Conservation (phyloP, 2,113 vertebrate genomes). For the Candoia aspera region DNA sequence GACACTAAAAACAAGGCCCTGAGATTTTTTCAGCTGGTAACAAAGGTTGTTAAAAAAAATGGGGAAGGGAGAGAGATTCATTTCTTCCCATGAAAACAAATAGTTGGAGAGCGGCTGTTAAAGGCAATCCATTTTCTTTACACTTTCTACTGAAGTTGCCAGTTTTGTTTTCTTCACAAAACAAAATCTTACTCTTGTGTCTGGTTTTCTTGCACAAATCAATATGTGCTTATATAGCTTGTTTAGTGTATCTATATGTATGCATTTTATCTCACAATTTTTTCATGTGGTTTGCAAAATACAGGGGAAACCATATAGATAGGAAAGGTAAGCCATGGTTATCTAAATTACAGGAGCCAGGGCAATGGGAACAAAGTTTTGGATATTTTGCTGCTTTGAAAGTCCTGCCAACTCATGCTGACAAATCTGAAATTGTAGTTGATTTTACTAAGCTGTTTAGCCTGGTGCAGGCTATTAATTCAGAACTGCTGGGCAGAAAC, state of each 20-base stretch:
- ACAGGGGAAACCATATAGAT: neutral
- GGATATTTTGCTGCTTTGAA: neutral
- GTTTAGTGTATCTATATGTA: fast-evolving
- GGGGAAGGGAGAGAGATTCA: neutral
- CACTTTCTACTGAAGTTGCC: slow-evolving; percentile 20
- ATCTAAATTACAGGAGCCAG: neutral
- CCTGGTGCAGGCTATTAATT: neutral
- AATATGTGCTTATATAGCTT: neutral
- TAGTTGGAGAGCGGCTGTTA: slow-evolving; percentile 21
- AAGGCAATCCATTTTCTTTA: neutral
- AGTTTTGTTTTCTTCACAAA: slow-evolving; percentile 37
- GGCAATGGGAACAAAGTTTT: neutral
- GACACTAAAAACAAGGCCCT: slow-evolving; percentile 18
- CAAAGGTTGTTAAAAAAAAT: slow-evolving; percentile 20
- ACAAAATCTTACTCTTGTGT: neutral
- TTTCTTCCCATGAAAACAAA: slow-evolving; percentile 35
- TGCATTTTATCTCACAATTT: slow-evolving; percentile 3
- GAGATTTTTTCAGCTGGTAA: slow-evolving; percentile 36
- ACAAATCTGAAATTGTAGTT: neutral
- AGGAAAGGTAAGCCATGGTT: neutral
- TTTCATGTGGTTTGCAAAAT: neutral
- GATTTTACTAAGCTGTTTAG: neutral
- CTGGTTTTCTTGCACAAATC: slow-evolving; percentile 35
- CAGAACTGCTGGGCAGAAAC: neutral
- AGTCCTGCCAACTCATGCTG: neutral